Evolutionary conservation across 92 coral and sea anemone species (phyloP), one percentile per base, ranked within the genome.

Genomic region (Umimayanthus kanabou): DNA sequence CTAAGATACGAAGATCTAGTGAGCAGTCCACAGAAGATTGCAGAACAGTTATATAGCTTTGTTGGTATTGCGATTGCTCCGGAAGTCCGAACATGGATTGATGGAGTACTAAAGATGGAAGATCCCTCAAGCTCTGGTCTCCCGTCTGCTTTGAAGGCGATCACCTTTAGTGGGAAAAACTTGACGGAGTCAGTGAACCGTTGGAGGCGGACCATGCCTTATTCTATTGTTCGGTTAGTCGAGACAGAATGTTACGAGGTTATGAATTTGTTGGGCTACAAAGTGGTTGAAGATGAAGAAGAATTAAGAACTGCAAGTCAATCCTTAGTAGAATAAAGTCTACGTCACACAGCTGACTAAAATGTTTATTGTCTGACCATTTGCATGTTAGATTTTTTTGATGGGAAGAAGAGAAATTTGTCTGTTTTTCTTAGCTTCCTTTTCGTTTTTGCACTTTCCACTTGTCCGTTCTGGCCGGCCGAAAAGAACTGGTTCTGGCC

Each of bases 1-100:
- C 90, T 97, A 45, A 91, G 98, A 65, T 97, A 95, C 92, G 99
- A 97, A 65, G 99, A 97, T 76, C 89, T 97, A 5, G 94, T 96
- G 40, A 88, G 90, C 76, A 90, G 88, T 45, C 96, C 98, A 23
- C 95, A 92, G 50, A 93, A 92, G 86, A 91, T 93, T n/a, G 93
- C 98, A 0, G 95, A 95, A 61, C 96, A 95, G 81, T 87, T 97
- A 25, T 93, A 94, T 69, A 82, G 87, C 72, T 94, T 92, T 81
- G 89, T 97, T 37, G 99, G 99, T 2, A 87, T 97, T 16, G 29
- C 90, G 14, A 90, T 91, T n/a, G 89, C 93, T 0, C 85, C 93
- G 8, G 94, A 92, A 33, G 96, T 91, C 9, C 96, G 96, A 26
- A 57, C 93, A 73, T 97, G 98, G 98, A 88, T 97, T 61, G 96